These are phyloP conservation scores for Dendrocopos noguchii DNA, from an alignment of 2,113 vertebrate species.

Conservation along the genomic window DNA sequence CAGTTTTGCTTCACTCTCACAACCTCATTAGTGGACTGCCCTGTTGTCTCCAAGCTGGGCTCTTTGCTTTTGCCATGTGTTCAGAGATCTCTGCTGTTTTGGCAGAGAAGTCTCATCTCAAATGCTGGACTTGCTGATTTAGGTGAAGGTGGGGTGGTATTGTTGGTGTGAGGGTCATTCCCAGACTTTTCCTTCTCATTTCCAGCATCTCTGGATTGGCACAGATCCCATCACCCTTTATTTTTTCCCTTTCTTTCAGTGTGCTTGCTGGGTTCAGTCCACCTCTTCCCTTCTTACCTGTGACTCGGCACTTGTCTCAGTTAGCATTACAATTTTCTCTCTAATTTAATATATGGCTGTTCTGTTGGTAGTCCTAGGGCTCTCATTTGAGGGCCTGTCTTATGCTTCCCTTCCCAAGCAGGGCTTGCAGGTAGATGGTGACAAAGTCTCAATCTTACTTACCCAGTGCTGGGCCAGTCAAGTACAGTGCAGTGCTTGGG, in stretches of 20 bases:
- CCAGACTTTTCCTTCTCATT: background rate
- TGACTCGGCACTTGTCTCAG: background rate
- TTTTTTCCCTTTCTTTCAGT: conserved; percentile 5
- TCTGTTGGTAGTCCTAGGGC: background rate
- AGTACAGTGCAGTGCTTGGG: background rate
- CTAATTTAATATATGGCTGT: background rate
- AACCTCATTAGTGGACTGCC: background rate
- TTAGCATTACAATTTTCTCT: background rate
- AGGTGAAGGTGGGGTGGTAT: background rate
- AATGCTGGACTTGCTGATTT: background rate
- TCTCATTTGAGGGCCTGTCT: background rate
- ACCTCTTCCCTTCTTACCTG: background rate
- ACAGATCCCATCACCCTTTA: background rate
- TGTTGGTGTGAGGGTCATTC: background rate
- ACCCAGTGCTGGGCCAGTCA: background rate
- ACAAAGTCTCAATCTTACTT: background rate
- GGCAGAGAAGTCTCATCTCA: background rate
- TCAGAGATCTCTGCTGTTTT: background rate
- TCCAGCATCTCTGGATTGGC: background rate
- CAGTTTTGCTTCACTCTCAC: background rate
- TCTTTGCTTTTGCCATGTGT: background rate
- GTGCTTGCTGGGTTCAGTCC: background rate
- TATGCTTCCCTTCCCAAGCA: background rate
- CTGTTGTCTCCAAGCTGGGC: background rate
- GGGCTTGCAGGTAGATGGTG: background rate